Conservation (phyloP, 1,140 invertebrate genomes). For the Varroa destructor region DNA sequence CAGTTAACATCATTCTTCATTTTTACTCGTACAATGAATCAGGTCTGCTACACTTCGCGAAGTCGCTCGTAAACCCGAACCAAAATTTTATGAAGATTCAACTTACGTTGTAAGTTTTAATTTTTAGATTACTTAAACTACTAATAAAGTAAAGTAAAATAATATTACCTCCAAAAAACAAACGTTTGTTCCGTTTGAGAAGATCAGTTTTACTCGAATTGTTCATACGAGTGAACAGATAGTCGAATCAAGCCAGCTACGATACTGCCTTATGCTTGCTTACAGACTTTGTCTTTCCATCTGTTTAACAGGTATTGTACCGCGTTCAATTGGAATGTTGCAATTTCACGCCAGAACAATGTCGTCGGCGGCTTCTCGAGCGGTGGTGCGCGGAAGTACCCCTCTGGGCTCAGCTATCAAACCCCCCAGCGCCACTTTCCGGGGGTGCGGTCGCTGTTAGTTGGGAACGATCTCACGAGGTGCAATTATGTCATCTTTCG, state of each 20-base stretch:
- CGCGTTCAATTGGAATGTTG: conserved; percentile 5
- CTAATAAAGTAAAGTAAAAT: no score
- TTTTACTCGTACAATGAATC: not conserved
- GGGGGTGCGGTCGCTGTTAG: no score
- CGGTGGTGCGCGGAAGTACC: conserved; percentile 1
- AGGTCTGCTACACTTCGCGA: not conserved
- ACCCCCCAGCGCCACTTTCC: not conserved
- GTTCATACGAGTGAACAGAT: no score
- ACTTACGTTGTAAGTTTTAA: not conserved
- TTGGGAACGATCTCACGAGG: conserved; percentile 24
- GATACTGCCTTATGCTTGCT: not conserved
- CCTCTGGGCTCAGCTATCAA: not conserved
- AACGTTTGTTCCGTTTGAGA: no score
- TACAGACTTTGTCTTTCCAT: not conserved
- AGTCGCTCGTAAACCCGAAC: conserved; percentile 6
- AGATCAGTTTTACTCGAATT: no score
- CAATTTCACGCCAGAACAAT: not conserved
- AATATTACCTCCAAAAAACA: no score
- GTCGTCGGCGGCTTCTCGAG: conserved; percentile 1
- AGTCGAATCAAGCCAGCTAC: not conserved
- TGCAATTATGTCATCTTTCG: conserved; percentile 21
- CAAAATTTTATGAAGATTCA: conserved; percentile 14
- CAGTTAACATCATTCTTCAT: not conserved
- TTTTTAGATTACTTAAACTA: no score
- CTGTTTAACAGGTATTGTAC: not conserved